Conservation (phyloP, 2,888 invertebrate genomes). For the Netelia virgata region DNA sequence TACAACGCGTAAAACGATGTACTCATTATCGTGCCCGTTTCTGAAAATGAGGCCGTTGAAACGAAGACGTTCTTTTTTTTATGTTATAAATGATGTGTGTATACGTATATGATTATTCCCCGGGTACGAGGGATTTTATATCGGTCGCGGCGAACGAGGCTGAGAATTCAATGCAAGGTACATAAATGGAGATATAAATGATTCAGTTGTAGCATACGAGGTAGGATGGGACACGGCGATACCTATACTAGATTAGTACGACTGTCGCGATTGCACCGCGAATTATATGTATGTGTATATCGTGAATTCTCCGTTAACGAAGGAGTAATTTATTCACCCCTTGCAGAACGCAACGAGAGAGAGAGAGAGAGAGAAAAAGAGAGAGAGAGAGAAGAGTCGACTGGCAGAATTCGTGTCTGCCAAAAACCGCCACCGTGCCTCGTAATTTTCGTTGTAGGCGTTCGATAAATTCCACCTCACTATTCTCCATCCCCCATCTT, state of each 20-base stretch:
- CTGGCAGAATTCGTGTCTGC: conserved; percentile 58
- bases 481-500: conserved; percentile 6
- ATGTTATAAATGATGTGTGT: conserved; percentile 35
- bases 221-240: conserved; percentile 12
- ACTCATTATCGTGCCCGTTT: conserved; percentile 60
- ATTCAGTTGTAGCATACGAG: background rate
- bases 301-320: conserved; percentile 52
- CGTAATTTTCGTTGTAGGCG: conserved; percentile 64
- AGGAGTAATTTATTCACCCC: conserved; percentile 67
- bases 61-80: conserved; percentile 14
- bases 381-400: conserved; percentile 14
- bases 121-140: conserved; percentile 22
- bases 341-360: conserved; percentile 44
- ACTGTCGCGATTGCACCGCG: conserved; percentile 32
- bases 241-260: conserved; percentile 27
- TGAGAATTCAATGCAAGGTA: conserved; percentile 55
- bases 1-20: conserved; percentile 58
- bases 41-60: conserved; percentile 46
- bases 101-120: conserved; percentile 28
- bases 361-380: conserved; percentile 20
- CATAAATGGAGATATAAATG: conserved; percentile 40
- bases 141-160: conserved; percentile 22
- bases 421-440: conserved; percentile 59
- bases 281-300: conserved; percentile 8
- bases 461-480: conserved; percentile 47